Evolutionary conservation across 1,140 invertebrate species (phyloP), one percentile per base, ranked within the genome.

Genomic region (Gerris buenoi): DNA sequence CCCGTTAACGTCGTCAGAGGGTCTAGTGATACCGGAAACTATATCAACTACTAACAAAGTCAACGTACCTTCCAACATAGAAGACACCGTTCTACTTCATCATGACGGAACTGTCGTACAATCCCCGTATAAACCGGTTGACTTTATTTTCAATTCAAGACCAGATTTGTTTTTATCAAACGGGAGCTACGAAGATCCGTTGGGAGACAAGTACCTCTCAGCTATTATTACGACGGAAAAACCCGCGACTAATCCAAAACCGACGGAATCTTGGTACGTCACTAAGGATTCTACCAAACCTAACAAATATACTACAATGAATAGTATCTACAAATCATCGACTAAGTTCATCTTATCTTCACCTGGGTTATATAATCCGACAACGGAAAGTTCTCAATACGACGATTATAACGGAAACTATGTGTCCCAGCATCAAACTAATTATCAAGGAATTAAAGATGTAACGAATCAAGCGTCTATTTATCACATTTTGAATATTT

Each of bases 81-180:
- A 84, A 2, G 86, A 89, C 26, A 88, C 86, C 0, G 80, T 87
- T 67, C 71, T 88, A 0, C 68, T 85, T 0, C 81, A 86, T 71
- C 78, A 82, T 71, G 85, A 86, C 68, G 85, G 85, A 22, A 80
- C 82, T 0, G 73, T 75, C 65, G 79, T 79, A 2, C 72, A 79
- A 56, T 84, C 86, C 71, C 76, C 81, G 1, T 79, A 84, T 15
- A 81, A 82, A 74, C 83, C 84, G 0, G 84, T 83, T 69, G 84
- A 87, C 67, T 80, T 85, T 25, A 68, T 70, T 2, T 68, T 70
- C 65, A 66, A 65, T 63, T 68, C 69, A 23, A 65, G 65, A 27
- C 69, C 68, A 26, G 66, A 69, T 23, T 63, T 66, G 5, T 58
- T 18, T 14, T 60, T 56, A 2, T 57, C 67, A 0, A 65, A 65